Percentiles rank a stretch among this genome's conserved stretches.
phyloP scores from a whole-genome alignment of 1,140 invertebrate species.

The Trissolcus basalis region DNA sequence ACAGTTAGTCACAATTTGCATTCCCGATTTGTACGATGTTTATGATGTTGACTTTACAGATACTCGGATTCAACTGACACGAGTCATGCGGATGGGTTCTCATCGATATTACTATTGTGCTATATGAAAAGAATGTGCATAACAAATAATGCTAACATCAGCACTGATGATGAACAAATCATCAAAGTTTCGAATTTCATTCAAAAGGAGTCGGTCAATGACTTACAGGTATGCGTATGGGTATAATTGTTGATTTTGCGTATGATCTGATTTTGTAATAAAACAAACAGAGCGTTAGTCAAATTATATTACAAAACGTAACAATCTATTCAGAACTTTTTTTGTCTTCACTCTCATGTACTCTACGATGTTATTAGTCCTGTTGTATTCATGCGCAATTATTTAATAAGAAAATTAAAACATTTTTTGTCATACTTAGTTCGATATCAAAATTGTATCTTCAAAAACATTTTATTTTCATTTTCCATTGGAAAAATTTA shows the following conservation, averaged over 20 bases:
- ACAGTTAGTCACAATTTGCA: not conserved
- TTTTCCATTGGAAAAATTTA: too few species aligned
- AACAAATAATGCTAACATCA: not conserved
- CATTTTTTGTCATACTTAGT: too few species aligned
- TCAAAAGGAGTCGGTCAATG: not conserved
- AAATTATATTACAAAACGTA: too few species aligned
- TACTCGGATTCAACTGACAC: not conserved
- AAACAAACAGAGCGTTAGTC: too few species aligned
- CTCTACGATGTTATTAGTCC: too few species aligned
- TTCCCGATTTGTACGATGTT: not conserved
- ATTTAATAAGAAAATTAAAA: too few species aligned
- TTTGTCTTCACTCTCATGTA: too few species aligned
- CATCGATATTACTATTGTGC: not conserved
- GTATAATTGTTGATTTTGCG: not conserved
- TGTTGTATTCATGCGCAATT: too few species aligned
- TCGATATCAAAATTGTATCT: too few species aligned
- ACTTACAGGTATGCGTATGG: not conserved
- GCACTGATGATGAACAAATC: not conserved
- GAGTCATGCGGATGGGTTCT: not conserved
- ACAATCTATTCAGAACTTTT: too few species aligned
- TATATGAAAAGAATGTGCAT: not conserved
- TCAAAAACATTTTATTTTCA: too few species aligned
- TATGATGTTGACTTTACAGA: not conserved
- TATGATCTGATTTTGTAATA: too few species aligned
- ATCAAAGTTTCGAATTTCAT: not conserved